Conservation (phyloP, 2,797 vertebrate genomes). For the Cynopterus sphinx region DNA sequence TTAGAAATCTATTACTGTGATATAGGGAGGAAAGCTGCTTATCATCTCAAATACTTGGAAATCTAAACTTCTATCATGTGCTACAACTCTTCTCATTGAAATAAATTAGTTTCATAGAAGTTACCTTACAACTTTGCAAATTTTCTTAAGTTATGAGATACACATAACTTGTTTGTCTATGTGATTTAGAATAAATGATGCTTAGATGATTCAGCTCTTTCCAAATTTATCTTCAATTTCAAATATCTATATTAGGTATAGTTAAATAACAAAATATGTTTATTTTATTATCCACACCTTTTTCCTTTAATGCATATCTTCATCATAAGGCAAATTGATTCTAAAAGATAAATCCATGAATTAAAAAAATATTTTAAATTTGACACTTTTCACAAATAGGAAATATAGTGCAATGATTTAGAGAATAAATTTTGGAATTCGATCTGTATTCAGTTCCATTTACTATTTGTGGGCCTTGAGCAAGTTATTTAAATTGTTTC, state of each 20-base stretch:
- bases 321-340: not conserved
- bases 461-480: not conserved
- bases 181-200: not conserved
- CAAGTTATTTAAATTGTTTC: constrained; percentile 11
- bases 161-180: not conserved
- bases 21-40: not conserved
- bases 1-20: not conserved
- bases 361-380: not conserved
- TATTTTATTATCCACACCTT: not conserved
- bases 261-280: not conserved
- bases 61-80: not conserved
- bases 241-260: not conserved
- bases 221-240: not conserved
- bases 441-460: not conserved
- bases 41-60: not conserved
- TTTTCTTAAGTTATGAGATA: not conserved
- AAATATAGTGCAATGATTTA: not conserved
- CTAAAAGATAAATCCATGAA: not conserved
- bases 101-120: not conserved
- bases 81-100: not conserved
- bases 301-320: not conserved
- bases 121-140: not conserved
- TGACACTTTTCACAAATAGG: not conserved
- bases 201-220: not conserved
- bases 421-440: not conserved